Conservation (phyloP, 2,797 vertebrate species). For the Molossus alvarezi region DNA sequence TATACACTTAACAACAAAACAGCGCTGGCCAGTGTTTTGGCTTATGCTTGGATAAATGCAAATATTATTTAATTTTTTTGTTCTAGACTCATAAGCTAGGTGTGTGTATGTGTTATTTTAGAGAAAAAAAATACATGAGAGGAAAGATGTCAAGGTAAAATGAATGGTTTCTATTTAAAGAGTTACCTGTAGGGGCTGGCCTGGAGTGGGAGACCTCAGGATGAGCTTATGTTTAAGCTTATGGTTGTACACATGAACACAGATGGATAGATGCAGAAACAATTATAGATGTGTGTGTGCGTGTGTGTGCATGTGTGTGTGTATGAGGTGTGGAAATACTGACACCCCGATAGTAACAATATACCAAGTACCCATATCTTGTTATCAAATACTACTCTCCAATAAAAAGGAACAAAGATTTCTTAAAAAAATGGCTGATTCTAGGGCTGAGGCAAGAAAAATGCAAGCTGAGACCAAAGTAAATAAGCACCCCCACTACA, state of each 20-base stretch:
- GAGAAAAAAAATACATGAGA: not conserved
- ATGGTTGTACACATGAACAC: too few species aligned
- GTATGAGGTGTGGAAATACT: accelerated
- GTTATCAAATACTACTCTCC: not conserved
- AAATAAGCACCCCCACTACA: not conserved
- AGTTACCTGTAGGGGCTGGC: not conserved
- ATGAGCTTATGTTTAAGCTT: too few species aligned
- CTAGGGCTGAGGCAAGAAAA: not conserved
- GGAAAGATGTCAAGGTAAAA: not conserved
- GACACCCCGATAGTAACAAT: not conserved
- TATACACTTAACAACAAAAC: accelerated
- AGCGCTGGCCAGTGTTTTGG: not conserved
- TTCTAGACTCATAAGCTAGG: too few species aligned
- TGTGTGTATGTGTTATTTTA: not conserved
- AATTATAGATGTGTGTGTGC: accelerated
- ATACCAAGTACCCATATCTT: not conserved
- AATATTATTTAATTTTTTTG: not conserved
- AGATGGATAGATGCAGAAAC: not conserved
- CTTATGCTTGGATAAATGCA: not conserved
- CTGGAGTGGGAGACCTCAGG: too few species aligned
- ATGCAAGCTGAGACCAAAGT: not conserved
- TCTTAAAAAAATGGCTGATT: not conserved
- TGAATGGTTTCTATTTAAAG: accelerated
- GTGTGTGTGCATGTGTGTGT: not conserved
- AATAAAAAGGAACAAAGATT: not conserved